Conservation (phyloP, 1,140 invertebrate genomes). For the Plutomurus gul region DNA sequence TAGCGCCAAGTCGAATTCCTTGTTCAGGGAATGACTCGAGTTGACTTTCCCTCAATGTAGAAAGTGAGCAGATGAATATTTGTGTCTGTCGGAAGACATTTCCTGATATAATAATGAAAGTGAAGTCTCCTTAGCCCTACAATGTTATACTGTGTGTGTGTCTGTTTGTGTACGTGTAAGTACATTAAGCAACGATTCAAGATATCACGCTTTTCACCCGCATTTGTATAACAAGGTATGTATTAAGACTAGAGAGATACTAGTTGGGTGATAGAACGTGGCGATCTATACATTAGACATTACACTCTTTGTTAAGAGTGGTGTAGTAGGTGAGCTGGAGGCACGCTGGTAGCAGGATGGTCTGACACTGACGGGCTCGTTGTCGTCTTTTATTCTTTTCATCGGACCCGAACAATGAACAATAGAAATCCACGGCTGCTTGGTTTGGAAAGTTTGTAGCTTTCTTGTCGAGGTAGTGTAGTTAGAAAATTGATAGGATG, state of each 20-base stretch:
- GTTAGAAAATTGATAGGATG: not conserved
- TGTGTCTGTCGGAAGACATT: not conserved
- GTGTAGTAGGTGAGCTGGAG: not conserved
- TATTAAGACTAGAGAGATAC: no score
- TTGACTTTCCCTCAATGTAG: not conserved
- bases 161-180: no score
- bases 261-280: no score
- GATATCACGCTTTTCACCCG: slow-evolving; percentile 18
- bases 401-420: slow-evolving; percentile 28
- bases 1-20: no score
- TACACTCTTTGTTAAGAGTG: no score
- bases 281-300: no score
- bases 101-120: not conserved
- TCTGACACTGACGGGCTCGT: slow-evolving; percentile 21
- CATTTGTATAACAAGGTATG: not conserved
- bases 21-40: no score
- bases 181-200: not conserved
- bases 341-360: slow-evolving; percentile 1
- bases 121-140: not conserved
- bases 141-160: not conserved
- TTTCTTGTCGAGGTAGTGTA: not conserved
- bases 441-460: not conserved
- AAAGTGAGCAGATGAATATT: not conserved
- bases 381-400: slow-evolving; percentile 29
- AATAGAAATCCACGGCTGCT: slow-evolving; percentile 8